A percentile compares a stretch with the other conserved stretches of the same genome.
These are phyloP conservation scores for Hypanus sabinus DNA, from an alignment of 2,113 vertebrate genomes.

Conservation along the genomic window DNA sequence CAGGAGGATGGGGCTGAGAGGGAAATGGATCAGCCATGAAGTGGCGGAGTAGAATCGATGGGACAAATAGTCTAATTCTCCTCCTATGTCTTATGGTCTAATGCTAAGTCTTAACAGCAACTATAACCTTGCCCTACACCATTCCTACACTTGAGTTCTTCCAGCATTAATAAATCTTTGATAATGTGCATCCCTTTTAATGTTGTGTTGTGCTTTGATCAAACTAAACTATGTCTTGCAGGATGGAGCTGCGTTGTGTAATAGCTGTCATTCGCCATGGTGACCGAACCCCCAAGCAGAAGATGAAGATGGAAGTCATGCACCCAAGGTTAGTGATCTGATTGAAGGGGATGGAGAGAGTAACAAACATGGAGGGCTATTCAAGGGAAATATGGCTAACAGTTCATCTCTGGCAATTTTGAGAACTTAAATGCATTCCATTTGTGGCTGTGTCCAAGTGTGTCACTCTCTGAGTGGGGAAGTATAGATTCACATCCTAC, in stretches of 20 bases:
- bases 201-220: not conserved
- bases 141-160: too few relatives aligned
- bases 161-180: not conserved
- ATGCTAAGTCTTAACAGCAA: too few relatives aligned
- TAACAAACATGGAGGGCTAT: too few relatives aligned
- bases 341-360: not conserved
- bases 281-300: constrained; percentile 94
- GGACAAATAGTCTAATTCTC: too few relatives aligned
- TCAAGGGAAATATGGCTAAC: not conserved
- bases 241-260: constrained; percentile 97
- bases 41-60: too few relatives aligned
- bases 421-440: not conserved
- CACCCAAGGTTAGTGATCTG: constrained; percentile 70
- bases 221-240: constrained; percentile 44
- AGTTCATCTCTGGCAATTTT: not conserved
- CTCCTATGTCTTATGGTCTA: too few relatives aligned
- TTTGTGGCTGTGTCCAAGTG: not conserved
- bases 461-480: not conserved
- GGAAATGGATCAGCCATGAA: too few relatives aligned
- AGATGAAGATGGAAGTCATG: constrained; percentile 99
- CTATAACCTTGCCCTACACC: too few relatives aligned
- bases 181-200: not conserved
- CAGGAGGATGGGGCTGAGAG: too few relatives aligned
- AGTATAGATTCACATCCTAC: not conserved
- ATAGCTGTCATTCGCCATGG: constrained; percentile 94